Evolutionary conservation across 2,888 invertebrate species (phyloP).

Genomic region (Eupeodes latifasciatus): DNA sequence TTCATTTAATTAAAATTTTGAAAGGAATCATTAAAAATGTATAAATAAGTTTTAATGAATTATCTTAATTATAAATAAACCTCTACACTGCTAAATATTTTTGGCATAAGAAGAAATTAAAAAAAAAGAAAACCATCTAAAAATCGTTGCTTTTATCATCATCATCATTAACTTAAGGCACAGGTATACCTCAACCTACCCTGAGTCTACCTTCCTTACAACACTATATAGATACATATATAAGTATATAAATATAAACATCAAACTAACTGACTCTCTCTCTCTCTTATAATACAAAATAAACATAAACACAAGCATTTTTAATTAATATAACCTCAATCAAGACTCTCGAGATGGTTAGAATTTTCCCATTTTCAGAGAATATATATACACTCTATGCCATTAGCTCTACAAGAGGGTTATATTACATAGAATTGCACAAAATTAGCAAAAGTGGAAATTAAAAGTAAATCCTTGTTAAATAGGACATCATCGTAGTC

Average conservation of each 20-base stretch:
- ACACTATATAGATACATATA: not conserved
- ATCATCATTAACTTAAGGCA: slow-evolving; percentile 15
- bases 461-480: slow-evolving; percentile 74
- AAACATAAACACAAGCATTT: slow-evolving; percentile 52
- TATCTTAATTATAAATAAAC: slow-evolving; percentile 6
- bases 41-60: not conserved
- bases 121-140: not conserved
- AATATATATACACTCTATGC: slow-evolving; percentile 6
- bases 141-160: not conserved
- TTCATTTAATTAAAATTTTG: not conserved
- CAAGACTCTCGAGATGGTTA: slow-evolving; percentile 61
- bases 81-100: not conserved
- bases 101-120: not conserved
- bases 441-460: slow-evolving; percentile 75
- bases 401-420: slow-evolving; percentile 64
- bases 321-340: slow-evolving; percentile 74
- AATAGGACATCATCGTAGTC: slow-evolving; percentile 61
- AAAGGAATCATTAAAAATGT: not conserved
- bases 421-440: slow-evolving; percentile 63
- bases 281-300: not conserved
- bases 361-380: slow-evolving; percentile 23
- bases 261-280: not conserved
- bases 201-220: not conserved
- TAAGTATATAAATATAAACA: not conserved
- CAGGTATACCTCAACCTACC: not conserved